Evolutionary conservation across 2,113 vertebrate species (phyloP), one percentile per base, ranked within the genome.

Genomic region (Bolborhynchus lineola): DNA sequence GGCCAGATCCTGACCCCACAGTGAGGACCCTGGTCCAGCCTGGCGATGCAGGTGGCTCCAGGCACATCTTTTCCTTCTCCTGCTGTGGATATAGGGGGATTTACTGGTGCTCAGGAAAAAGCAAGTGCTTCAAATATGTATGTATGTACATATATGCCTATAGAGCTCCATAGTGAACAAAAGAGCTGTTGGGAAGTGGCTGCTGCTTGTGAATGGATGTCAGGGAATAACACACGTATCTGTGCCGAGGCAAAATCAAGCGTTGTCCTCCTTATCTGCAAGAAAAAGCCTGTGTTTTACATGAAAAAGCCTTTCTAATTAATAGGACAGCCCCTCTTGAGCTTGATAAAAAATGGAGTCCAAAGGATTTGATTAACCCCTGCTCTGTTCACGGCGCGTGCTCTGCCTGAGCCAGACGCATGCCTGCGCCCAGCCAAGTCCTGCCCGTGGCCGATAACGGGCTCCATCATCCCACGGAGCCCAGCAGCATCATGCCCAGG

Each of bases 301-400:
- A 93, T 94, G 88, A 92, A 86, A 97, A 95, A 96, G 68, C 88
- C 88, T 93, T 94, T 94, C 91, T 89, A 93, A 95, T 95, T 97
- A 96, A 92, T 39, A 94, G 88, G 86, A 86, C 92, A 46, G 76
- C 76, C 94, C 94, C 88, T 96, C 95, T 78, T 21, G 80, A 96
- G 91, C 95, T 83, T 23, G 25, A 75, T 77, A 78, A 96, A 94
- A 90, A 91, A 86, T 9, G 55, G 83, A 96, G 83, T 94, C 91
- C 91, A 95, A 95, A 92, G 94, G 88, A 92, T 93, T 82, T 90
- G 94, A 96, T 97, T 95, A 95, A 95, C 94, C 95, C 85, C 64
- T 0, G 46, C 82, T 86, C 92, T 0, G 33, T 5, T 7, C 71
- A 6, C 17, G 88, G 62, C 3, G 2, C 6, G 16, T 10, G 86